Evolutionary conservation across 2,888 invertebrate genomes (phyloP).

Genomic region (Cryptocephalus primarius): DNA sequence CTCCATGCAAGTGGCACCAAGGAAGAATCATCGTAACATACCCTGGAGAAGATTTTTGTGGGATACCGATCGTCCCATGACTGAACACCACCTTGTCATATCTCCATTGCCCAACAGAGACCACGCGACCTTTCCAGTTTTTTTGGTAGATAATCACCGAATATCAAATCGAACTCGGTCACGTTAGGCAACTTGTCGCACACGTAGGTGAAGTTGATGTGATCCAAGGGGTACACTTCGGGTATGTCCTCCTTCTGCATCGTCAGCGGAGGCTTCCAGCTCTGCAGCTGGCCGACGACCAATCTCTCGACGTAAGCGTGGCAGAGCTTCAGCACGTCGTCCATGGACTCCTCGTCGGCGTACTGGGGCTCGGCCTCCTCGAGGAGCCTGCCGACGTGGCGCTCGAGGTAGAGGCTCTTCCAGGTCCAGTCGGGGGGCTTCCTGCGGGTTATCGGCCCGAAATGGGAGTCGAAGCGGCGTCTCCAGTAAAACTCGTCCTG

Average conservation of each 20-base stretch:
- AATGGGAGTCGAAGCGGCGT: constrained; percentile 38
- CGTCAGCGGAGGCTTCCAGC: constrained; percentile 41
- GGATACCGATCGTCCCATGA: too few species aligned
- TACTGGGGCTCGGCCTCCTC: constrained; percentile 35
- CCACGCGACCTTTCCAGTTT: too few species aligned
- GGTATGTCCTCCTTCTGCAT: constrained; percentile 33
- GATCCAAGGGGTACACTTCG: constrained; percentile 38
- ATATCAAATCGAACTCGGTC: constrained; percentile 39
- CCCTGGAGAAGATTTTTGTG: too few species aligned
- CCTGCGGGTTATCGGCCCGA: constrained; percentile 21
- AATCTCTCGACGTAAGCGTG: constrained; percentile 44
- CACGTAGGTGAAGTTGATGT: constrained; percentile 45
- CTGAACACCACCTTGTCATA: too few species aligned
- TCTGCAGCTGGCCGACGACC: constrained; percentile 42
- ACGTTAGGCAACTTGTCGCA: constrained; percentile 40
- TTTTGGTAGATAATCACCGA: constrained; percentile 21
- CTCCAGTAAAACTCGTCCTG: constrained; percentile 54
- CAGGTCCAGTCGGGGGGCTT: constrained; percentile 29
- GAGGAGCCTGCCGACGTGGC: constrained; percentile 28
- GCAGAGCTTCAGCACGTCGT: constrained; percentile 25
- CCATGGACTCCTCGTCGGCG: constrained; percentile 30
- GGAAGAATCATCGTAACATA: too few species aligned
- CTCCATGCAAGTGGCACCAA: too few species aligned
- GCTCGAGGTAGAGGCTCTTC: constrained; percentile 34
- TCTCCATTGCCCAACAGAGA: too few species aligned